phyloP scores from a whole-genome alignment of 2,888 invertebrate genomes.

The Notodonta ziczac region DNA sequence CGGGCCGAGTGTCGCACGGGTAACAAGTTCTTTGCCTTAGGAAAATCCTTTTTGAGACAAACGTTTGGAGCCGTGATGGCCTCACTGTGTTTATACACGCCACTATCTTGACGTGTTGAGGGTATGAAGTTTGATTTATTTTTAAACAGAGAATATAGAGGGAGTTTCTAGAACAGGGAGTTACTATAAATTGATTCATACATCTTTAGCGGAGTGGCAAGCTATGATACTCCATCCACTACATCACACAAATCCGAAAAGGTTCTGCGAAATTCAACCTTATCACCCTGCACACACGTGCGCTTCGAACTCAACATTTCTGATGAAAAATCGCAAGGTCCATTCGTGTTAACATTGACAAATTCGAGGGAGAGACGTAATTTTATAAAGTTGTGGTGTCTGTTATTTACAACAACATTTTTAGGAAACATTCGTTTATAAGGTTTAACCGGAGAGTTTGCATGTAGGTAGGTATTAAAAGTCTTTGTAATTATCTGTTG shows the following conservation, averaged over 20 bases:
- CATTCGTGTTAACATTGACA: slow-evolving; percentile 34
- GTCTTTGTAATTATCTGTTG: no score
- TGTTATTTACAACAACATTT: not conserved
- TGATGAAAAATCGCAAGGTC: slow-evolving; percentile 39
- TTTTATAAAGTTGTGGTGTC: not conserved
- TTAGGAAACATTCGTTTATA: no score
- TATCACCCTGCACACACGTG: not conserved
- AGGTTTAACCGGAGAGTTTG: no score
- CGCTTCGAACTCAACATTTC: slow-evolving; percentile 1
- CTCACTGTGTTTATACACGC: slow-evolving; percentile 18
- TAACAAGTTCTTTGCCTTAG: slow-evolving; percentile 51
- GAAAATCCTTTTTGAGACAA: slow-evolving; percentile 46
- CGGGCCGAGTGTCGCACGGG: slow-evolving; percentile 46
- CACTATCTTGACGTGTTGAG: not conserved
- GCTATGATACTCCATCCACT: not conserved
- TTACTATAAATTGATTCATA: slow-evolving; percentile 1
- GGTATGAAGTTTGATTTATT: no score
- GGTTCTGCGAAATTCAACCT: not conserved
- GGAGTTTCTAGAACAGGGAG: not conserved
- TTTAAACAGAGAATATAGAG: no score
- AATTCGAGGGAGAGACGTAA: slow-evolving; percentile 29
- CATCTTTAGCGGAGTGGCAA: not conserved
- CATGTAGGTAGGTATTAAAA: no score
- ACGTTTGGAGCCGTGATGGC: slow-evolving; percentile 13
- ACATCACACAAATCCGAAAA: not conserved